Evolutionary conservation across 1,140 invertebrate genomes (phyloP), one percentile per base, ranked within the genome.

Genomic region (honey bee (Apis mellifera)): DNA sequence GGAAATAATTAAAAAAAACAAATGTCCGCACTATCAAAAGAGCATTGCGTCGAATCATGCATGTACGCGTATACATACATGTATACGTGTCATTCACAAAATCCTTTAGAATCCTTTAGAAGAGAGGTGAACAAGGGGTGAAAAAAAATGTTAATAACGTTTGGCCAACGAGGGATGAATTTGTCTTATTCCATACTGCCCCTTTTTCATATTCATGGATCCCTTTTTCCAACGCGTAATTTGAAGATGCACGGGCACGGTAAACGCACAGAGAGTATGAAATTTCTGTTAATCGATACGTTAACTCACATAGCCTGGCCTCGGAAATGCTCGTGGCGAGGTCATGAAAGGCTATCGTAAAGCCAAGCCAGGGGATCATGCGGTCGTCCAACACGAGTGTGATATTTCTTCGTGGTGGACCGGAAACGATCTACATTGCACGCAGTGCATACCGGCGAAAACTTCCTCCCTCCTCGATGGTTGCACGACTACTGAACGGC

Each of bases 401-500:
- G 52, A 65, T 64, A 42, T 73, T 62, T 73, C 21, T 54, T 64
- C 21, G 62, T 65, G 54, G 64, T 32, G 74, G 54, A 75, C 64
- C 78, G 84, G 80, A 84, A 86, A 77, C 26, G 42, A 69, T 62
- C 19, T 48, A 55, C 9, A 48, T 79, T 57, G 60, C 80, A 26
- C 48, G 71, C 26, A 72, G 54, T 17, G n/a, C 82, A 60, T 71
- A 26, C 57, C 54, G 50, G 1, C 50, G 32, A 32, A 48, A 42
- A 70, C 75, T 55, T 88, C 77, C 76, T 70, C n/a, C 57, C 80
- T 13, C 54, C 71, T 57, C 82, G 86, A 87, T 82, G 76, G 79
- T 89, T 84, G 82, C 84, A 76, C 84, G 78, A 87, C 77, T 75
- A 91, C 91, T 92, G 90, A 88, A 52, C 73, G 57, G 59, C 72